These are phyloP conservation scores for Drosophila trapezifrons DNA, from an alignment of 1,140 invertebrate species.

Conservation along the genomic window DNA sequence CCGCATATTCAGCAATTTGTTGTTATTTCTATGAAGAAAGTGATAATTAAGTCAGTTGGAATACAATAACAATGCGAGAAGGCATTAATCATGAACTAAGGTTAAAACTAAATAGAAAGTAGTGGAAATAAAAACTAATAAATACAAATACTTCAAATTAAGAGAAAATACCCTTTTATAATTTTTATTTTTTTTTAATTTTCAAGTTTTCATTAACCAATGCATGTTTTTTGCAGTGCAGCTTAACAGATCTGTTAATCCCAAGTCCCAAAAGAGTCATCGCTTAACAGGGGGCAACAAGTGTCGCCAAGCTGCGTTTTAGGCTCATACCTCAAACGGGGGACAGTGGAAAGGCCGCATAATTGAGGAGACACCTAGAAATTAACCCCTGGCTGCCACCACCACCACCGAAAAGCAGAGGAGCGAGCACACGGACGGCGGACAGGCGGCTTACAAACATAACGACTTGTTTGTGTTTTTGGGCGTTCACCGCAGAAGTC, in stretches of 20 bases:
- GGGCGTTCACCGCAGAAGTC: constrained; percentile 50
- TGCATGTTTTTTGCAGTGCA: too few relatives aligned
- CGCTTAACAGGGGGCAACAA: constrained; percentile 37
- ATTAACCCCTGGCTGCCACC: constrained; percentile 41
- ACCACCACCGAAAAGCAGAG: constrained; percentile 10
- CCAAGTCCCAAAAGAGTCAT: background rate
- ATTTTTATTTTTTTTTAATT: too few relatives aligned
- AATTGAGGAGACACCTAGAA: constrained; percentile 45
- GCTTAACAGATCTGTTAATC: constrained; percentile 16
- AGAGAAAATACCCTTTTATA: too few relatives aligned
- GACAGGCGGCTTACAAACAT: constrained; percentile 23
- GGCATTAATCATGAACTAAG: too few relatives aligned
- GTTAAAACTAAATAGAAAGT: too few relatives aligned
- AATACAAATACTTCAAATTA: too few relatives aligned
- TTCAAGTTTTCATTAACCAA: too few relatives aligned
- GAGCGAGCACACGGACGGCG: background rate
- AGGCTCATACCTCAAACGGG: background rate
- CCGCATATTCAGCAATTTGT: constrained; percentile 18
- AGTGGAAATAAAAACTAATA: too few relatives aligned
- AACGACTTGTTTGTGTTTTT: constrained; percentile 47
- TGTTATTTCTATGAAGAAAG: constrained; percentile 24
- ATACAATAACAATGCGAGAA: background rate
- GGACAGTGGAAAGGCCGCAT: constrained; percentile 11
- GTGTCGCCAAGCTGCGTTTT: constrained; percentile 13
- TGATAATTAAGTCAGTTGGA: constrained; percentile 28